These are phyloP conservation scores for Psephotus haematonotus DNA, from an alignment of 2,113 vertebrate species.

Conservation along the genomic window DNA sequence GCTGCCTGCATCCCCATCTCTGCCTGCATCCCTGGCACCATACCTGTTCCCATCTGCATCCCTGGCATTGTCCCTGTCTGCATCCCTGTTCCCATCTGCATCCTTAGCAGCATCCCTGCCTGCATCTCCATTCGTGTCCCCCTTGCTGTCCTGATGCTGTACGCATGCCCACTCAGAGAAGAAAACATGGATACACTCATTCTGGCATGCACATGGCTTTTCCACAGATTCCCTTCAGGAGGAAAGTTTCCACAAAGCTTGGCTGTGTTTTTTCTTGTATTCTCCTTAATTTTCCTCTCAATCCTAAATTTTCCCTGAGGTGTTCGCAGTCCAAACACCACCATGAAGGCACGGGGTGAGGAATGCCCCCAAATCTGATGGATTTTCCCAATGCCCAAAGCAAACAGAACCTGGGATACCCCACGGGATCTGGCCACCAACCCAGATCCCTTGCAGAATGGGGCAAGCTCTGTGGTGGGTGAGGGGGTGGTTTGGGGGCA, in stretches of 20 bases:
- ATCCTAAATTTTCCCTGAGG: not conserved
- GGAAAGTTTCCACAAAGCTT: constrained; percentile 6
- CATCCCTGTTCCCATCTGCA: not conserved
- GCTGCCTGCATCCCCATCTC: not conserved
- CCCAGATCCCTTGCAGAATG: not conserved
- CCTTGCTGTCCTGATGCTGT: rapidly evolving
- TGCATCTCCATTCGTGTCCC: not conserved
- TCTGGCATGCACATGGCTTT: not conserved
- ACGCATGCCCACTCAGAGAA: not conserved
- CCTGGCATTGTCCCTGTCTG: not conserved
- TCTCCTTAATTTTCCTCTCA: not conserved
- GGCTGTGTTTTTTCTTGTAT: not conserved
- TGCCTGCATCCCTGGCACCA: not conserved
- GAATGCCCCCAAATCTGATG: rapidly evolving
- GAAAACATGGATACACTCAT: not conserved
- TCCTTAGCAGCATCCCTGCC: not conserved
- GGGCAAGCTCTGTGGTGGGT: rapidly evolving
- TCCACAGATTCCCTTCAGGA: not conserved
- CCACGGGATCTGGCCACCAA: not conserved
- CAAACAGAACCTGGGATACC: not conserved
- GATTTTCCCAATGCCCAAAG: not conserved
- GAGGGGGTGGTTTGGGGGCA: not conserved
- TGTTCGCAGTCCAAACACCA: not conserved
- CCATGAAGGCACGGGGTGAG: rapidly evolving
- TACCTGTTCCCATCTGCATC: not conserved